These are phyloP conservation scores for Bombycilla garrulus DNA, from an alignment of 2,113 vertebrate species.

Conservation along the genomic window DNA sequence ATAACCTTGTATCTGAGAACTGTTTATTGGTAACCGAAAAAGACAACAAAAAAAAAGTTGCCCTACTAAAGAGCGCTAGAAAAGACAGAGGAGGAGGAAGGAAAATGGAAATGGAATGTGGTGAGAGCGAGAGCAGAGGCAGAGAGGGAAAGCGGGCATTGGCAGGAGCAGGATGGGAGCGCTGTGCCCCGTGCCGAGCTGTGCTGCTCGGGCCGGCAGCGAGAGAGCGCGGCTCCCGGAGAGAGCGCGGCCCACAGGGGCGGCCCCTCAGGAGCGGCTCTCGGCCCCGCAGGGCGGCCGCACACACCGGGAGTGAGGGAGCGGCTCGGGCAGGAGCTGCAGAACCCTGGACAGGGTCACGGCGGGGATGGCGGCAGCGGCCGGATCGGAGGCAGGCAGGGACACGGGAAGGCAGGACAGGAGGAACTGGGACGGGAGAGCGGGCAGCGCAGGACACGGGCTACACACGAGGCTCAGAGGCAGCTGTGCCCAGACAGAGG, in stretches of 20 bases:
- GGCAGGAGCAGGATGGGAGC: not conserved
- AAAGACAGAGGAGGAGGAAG: not conserved
- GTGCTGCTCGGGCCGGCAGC: too few species aligned
- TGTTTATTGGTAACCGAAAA: not conserved
- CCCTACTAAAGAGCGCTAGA: not conserved
- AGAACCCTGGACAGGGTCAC: too few species aligned
- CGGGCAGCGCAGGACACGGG: not conserved
- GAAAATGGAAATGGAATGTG: not conserved
- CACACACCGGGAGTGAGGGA: too few species aligned
- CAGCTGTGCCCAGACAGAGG: too few species aligned
- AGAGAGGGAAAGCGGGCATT: not conserved
- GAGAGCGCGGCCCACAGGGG: too few species aligned
- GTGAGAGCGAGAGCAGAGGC: not conserved
- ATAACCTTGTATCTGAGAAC: not conserved
- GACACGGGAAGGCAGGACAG: not conserved
- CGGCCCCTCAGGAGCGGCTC: too few species aligned
- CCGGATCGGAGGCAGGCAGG: not conserved
- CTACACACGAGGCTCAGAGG: too few species aligned
- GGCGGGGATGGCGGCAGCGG: rapidly evolving
- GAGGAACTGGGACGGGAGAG: too few species aligned
- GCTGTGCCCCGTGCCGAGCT: too few species aligned
- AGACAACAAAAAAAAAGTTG: not conserved
- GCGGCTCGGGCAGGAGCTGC: not conserved
- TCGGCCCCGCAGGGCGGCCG: too few species aligned
- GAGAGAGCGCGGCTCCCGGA: not conserved